Conservation (phyloP, 2,797 vertebrate species). For the Falco naumanni region DNA sequence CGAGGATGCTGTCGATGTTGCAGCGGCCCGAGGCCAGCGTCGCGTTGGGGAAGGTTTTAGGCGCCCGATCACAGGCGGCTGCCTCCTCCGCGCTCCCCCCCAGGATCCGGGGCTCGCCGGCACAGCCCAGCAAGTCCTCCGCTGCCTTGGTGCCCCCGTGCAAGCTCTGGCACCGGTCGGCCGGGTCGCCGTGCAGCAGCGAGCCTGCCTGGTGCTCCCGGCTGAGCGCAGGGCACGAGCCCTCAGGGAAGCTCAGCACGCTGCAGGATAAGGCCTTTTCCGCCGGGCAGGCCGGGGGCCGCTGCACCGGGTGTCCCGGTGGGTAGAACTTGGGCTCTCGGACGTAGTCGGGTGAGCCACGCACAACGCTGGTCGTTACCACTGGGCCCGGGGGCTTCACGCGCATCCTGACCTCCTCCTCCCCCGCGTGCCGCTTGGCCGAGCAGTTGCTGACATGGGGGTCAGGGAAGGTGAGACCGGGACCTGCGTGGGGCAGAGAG, state of each 20-base stretch:
- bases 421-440: constrained; percentile 75
- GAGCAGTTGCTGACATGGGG: constrained; percentile 81
- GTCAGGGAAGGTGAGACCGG: constrained; percentile 77
- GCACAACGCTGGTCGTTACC: constrained; percentile 79
- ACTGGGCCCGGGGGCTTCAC: constrained; percentile 82
- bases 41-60: constrained; percentile 72
- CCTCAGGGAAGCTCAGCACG: constrained; percentile 77
- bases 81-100: constrained; percentile 63
- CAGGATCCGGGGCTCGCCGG: constrained; percentile 65
- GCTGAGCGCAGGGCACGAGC: constrained; percentile 67
- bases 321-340: constrained; percentile 82
- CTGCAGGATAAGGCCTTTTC: constrained; percentile 78
- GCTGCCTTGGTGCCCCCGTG: constrained; percentile 67
- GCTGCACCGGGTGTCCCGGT: constrained; percentile 70
- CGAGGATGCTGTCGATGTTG: constrained; percentile 74
- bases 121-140: constrained; percentile 64
- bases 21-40: constrained; percentile 69
- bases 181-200: constrained; percentile 77
- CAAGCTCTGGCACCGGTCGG: constrained; percentile 70
- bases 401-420: constrained; percentile 82
- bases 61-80: constrained; percentile 49
- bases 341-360: constrained; percentile 79
- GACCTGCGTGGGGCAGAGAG: constrained; percentile 72
- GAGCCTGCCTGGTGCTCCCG: constrained; percentile 68
- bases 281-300: constrained; percentile 70